Conservation (phyloP, 2,113 vertebrate genomes). For the Monopterus albus region DNA sequence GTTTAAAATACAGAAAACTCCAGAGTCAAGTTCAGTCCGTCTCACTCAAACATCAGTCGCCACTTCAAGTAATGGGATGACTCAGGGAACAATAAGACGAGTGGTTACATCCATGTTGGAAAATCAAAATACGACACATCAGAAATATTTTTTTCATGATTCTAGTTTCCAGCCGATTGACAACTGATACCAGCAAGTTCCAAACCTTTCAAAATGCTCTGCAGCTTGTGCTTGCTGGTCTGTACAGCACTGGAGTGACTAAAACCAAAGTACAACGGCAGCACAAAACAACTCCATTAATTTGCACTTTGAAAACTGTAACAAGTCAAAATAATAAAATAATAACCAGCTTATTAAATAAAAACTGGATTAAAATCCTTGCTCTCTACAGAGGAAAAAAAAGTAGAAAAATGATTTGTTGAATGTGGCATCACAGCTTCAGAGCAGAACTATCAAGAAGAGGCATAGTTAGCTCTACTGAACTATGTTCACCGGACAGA, state of each 20-base stretch:
- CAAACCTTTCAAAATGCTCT: constrained; percentile 6
- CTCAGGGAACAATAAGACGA: constrained; percentile 16
- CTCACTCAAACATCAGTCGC: constrained; percentile 26
- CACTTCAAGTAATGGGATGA: constrained; percentile 68
- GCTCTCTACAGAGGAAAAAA: constrained; percentile 33
- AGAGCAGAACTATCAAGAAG: constrained; percentile 16
- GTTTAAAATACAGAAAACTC: no score
- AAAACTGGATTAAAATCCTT: constrained; percentile 28
- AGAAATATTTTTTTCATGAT: constrained; percentile 17
- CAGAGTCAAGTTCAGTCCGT: background rate
- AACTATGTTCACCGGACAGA: constrained; percentile 35
- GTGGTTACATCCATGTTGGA: constrained; percentile 28
- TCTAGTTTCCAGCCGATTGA: constrained; percentile 11
- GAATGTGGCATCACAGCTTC: constrained; percentile 38
- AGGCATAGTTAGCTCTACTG: constrained; percentile 31
- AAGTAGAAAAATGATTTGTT: constrained; percentile 38
- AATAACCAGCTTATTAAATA: background rate
- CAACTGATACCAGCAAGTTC: constrained; percentile 4
- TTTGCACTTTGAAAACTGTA: constrained; percentile 30
- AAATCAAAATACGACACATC: constrained; percentile 27
- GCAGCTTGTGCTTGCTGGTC: constrained; percentile 36
- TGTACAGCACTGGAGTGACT: constrained; percentile 1
- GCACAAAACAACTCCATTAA: background rate
- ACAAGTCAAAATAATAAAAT: constrained; percentile 22
- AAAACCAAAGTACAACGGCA: background rate